phyloP scores from a whole-genome alignment of 1,140 invertebrate genomes.

The Pseudomyrmex sp. region DNA sequence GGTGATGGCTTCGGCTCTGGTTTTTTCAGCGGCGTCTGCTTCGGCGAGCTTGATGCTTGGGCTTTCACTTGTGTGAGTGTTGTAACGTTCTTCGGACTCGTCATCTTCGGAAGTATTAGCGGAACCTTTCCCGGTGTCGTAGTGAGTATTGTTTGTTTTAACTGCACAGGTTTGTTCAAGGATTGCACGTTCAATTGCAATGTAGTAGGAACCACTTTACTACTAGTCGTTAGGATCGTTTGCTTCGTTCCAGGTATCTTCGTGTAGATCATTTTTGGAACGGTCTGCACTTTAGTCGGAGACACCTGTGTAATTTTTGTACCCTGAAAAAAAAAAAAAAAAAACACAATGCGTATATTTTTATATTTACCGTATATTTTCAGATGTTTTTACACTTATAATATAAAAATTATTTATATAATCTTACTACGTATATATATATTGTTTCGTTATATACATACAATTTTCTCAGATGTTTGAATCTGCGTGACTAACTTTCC shows the following conservation, averaged over 20 bases:
- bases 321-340: constrained; percentile 38
- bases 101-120: constrained; percentile 44
- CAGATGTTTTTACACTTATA: background rate
- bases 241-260: constrained; percentile 82
- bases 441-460: constrained; percentile 45
- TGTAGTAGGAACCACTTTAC: constrained; percentile 66
- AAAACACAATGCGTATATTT: background rate
- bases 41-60: constrained; percentile 46
- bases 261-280: constrained; percentile 80
- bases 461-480: constrained; percentile 69
- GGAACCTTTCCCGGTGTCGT: constrained; percentile 34
- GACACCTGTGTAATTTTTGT: constrained; percentile 52
- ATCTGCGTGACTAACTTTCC: constrained; percentile 80
- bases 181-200: constrained; percentile 14
- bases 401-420: background rate
- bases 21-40: constrained; percentile 57
- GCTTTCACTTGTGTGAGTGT: background rate
- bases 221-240: constrained; percentile 78
- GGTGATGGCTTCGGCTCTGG: constrained; percentile 57
- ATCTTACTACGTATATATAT: constrained; percentile 15
- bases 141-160: constrained; percentile 62
- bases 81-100: constrained; percentile 18
- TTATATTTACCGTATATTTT: background rate
- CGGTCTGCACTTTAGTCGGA: constrained; percentile 62
- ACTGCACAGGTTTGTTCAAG: constrained; percentile 41